A percentile compares a stretch with the other conserved stretches of the same genome.
phyloP scores from a whole-genome alignment of 2,113 vertebrate species.

The Vanacampus margaritifer region DNA sequence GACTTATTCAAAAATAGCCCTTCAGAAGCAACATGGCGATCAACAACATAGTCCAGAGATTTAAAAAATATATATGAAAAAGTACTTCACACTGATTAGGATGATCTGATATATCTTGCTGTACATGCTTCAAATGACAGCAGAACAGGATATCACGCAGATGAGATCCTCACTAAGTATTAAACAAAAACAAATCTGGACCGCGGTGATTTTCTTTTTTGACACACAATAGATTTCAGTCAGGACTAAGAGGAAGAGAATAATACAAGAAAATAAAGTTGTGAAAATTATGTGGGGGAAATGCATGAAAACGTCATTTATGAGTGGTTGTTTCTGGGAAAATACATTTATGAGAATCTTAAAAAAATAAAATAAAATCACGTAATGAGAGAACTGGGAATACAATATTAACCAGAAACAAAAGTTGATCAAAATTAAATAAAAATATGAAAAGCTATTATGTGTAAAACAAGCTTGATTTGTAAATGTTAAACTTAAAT shows the following conservation, averaged over 20 bases:
- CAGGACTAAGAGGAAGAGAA: not conserved
- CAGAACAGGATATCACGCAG: not conserved
- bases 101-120: not conserved
- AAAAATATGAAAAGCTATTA: too few relatives aligned
- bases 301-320: not conserved
- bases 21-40: constrained; percentile 1
- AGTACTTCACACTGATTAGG: not conserved
- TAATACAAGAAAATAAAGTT: not conserved
- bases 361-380: not conserved
- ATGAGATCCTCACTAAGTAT: not conserved
- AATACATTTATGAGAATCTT: not conserved
- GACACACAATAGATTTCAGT: not conserved
- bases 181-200: not conserved
- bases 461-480: too few relatives aligned
- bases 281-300: not conserved
- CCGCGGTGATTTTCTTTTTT: not conserved
- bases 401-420: not conserved
- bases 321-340: not conserved
- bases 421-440: too few relatives aligned
- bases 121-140: not conserved
- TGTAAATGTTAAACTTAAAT: too few relatives aligned
- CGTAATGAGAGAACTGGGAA: too few relatives aligned
- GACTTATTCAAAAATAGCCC: constrained; percentile 2
- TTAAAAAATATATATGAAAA: not conserved
- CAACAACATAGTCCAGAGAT: not conserved